These are phyloP conservation scores for Halcyon senegalensis DNA, from an alignment of 2,113 vertebrate species.

Conservation along the genomic window DNA sequence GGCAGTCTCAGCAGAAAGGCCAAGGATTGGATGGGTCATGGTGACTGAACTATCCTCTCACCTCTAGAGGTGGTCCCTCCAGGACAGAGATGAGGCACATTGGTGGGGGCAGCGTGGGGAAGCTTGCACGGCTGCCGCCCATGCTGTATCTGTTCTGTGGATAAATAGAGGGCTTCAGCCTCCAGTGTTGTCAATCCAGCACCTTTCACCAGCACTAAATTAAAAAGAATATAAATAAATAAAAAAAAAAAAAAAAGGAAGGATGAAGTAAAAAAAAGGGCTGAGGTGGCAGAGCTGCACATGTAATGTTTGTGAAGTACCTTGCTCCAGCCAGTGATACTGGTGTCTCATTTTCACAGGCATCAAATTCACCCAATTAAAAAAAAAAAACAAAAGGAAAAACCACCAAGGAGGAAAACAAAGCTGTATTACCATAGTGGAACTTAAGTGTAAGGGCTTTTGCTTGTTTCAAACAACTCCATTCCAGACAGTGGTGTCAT, in stretches of 20 bases:
- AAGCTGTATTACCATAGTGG: conserved; percentile 24
- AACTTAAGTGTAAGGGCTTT: neutral
- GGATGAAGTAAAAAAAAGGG: neutral
- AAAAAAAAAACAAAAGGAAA: conserved; percentile 42
- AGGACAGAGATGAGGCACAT: conserved; percentile 78
- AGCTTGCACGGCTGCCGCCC: conserved; percentile 75
- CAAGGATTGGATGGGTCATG: conserved; percentile 66
- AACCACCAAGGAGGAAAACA: conserved; percentile 38
- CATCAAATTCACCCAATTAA: conserved; percentile 43
- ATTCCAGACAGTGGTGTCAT: neutral
- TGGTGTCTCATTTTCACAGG: conserved; percentile 40
- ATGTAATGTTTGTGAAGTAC: conserved; percentile 38
- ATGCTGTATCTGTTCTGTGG: conserved; percentile 77
- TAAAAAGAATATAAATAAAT: conserved; percentile 77
- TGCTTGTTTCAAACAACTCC: neutral
- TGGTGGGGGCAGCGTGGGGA: conserved; percentile 73
- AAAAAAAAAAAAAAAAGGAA: conserved; percentile 30
- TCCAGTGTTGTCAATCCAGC: conserved; percentile 75
- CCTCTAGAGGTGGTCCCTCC: conserved; percentile 78
- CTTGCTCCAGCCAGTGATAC: conserved; percentile 49
- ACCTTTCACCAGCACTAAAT: conserved; percentile 77
- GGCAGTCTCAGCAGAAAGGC: conserved; percentile 74
- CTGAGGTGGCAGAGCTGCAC: conserved; percentile 62
- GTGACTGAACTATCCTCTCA: conserved; percentile 75
- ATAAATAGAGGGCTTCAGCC: conserved; percentile 77